Evolutionary conservation across 2,113 vertebrate species (phyloP), one percentile per base, ranked within the genome.

Genomic region (Cichladusa arquata): DNA sequence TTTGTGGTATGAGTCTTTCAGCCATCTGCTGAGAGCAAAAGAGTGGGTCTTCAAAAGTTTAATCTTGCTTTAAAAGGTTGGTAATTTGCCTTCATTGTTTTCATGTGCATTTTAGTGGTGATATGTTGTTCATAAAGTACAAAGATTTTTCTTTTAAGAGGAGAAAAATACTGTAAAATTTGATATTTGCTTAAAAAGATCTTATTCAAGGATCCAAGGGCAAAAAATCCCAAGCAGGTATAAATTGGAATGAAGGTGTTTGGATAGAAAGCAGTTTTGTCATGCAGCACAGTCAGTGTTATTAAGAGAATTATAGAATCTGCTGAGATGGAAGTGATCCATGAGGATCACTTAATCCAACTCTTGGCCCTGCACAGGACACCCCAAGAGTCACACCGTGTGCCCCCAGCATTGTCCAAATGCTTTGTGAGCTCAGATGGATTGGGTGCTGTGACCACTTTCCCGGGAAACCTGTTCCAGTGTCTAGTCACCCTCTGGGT

Each of bases 401-500:
- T 74, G 19, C 11, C 45, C 4, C 25, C 24, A 51, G 9, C 50
- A 28, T 51, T 28, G 50, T 51, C 50, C 50, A 51, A 51, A 26
- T 16, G 25, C 8, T 60, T 14, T 5, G 11, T 31, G n/a, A 67
- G 14, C 61, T 53, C 12, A 2, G 20, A 2, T 13, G 29, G 20
- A 13, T 57, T 28, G 2, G 1, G 9, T 57, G 44, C 34, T 44
- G 31, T 36, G 22, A 44, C 6, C 9, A 16, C 8, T 24, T 12
- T 18, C 34, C 20, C 1, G 2, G 12, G 14, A 31, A 72, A 11
- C 22, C n/a, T 58, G 8, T 51, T 51, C 19, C 51, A 44, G 3
- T 65, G 51, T 6, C 36, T 19, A 33, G 0, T 11, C 22, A 65
- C 17, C 15, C 19, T 29, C 28, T 45, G 53, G 3, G 8, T 18